Evolutionary conservation across 2,113 vertebrate genomes (phyloP).

Genomic region (Nanorana parkeri): DNA sequence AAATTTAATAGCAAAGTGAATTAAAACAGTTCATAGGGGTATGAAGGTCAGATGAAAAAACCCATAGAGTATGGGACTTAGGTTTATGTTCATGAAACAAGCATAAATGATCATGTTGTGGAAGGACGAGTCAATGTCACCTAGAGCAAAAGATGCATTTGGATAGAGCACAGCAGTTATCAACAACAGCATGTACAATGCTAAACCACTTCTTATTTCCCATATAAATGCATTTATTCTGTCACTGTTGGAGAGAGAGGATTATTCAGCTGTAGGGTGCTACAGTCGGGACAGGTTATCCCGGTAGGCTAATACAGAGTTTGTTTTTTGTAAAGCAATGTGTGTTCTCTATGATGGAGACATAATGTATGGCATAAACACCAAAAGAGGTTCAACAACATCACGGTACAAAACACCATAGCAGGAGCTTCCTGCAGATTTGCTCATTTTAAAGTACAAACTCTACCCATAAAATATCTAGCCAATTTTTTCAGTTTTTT

Average conservation of each 20-base stretch:
- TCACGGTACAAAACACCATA: background rate
- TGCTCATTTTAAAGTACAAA: constrained; percentile 15
- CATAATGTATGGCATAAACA: constrained; percentile 13
- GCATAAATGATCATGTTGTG: constrained; percentile 26
- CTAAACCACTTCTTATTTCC: constrained; percentile 1
- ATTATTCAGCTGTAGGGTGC: constrained; percentile 31
- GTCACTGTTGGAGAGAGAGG: background rate
- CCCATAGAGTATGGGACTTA: background rate
- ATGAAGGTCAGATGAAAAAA: background rate
- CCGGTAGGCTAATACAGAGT: constrained; percentile 57
- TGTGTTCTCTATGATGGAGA: constrained; percentile 12
- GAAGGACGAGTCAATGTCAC: constrained; percentile 23
- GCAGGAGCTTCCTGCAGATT: constrained; percentile 12
- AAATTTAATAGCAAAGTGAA: too few species aligned
- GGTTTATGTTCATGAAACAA: background rate
- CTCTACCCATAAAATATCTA: constrained; percentile 20
- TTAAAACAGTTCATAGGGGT: too few species aligned
- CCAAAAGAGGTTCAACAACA: background rate
- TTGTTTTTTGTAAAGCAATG: constrained; percentile 56
- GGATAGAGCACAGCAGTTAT: constrained; percentile 16
- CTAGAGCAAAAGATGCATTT: constrained; percentile 9
- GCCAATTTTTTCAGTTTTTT: constrained; percentile 18
- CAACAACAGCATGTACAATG: background rate
- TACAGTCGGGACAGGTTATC: constrained; percentile 28
- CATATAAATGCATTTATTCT: constrained; percentile 22